Evolutionary conservation across 2,797 vertebrate genomes (phyloP), one percentile per base, ranked within the genome.

Genomic region (Lagodon rhomboides): DNA sequence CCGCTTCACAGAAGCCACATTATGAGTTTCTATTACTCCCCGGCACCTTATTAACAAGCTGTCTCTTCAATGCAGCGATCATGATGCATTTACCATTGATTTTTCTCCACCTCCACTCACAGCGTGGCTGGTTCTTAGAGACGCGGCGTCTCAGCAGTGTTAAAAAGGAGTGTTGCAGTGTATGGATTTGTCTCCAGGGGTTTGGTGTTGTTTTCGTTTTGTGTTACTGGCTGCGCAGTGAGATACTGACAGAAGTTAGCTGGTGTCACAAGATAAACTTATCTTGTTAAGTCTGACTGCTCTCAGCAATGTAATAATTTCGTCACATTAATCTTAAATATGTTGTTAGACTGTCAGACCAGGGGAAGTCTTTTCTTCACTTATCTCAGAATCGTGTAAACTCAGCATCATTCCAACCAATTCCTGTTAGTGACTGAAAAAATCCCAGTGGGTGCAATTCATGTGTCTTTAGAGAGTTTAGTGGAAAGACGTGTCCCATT

Each of bases 401-500:
- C 15, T 60, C 22, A 55, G 15, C 46, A 41, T 68, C 22, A 46
- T 8, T 60, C 47, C 5, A 41, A 34, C 12, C 50, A 51, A 67
- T 34, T 44, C 15, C 43, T 77, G 23, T 53, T 3, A 43, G 59
- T 54, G 49, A 51, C 15, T 22, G 22, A 71, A 64, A 9, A 58
- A 44, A 50, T 6, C 47, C 17, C 5, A 17, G 6, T 22, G 56
- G 27, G 18, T 62, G 23, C 55, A 80, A 41, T 64, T 34, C 41
- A 38, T 73, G 43, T 47, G 15, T 63, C 77, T 83, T 62, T 22
- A 30, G 84, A 84, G 63, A 66, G 67, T 79, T 51, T 9, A 56
- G 79, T 77, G 59, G 74, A 77, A 77, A 68, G 63, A 72, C 20
- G 23, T 85, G 87, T 69, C 85, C 86, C 78, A 73, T 73, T 87